Evolutionary conservation across 23 tunicate genomes (phyloP).

Genomic region (Oikopleura dioica): DNA sequence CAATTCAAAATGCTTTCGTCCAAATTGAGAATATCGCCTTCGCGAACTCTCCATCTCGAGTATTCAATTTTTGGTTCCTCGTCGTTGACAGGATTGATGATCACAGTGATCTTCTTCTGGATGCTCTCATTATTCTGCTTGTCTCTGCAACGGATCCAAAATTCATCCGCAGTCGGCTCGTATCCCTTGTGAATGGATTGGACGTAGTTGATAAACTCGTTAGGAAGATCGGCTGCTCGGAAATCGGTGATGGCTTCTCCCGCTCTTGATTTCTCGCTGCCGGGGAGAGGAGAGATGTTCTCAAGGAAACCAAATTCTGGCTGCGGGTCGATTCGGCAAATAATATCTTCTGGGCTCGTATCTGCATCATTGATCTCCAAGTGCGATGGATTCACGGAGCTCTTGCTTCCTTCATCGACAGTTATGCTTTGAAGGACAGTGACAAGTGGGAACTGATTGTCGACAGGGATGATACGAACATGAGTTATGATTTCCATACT

Average conservation of each 20-base stretch:
- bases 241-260: slow-evolving; percentile 76
- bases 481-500: slow-evolving; percentile 20
- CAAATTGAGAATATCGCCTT: slow-evolving; percentile 44
- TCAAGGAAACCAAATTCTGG: slow-evolving; percentile 77
- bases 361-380: slow-evolving; percentile 51
- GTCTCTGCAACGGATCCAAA: slow-evolving; percentile 63
- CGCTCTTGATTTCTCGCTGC: slow-evolving; percentile 64
- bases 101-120: background rate
- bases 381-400: slow-evolving; percentile 41
- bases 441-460: slow-evolving; percentile 67
- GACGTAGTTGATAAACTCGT: slow-evolving; percentile 55
- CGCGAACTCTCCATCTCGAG: slow-evolving; percentile 69
- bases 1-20: slow-evolving; percentile 43
- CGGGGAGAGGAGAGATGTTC: slow-evolving; percentile 58
- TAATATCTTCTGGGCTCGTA: slow-evolving; percentile 45
- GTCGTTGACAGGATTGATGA: slow-evolving; percentile 40
- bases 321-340: slow-evolving; percentile 63
- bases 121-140: background rate
- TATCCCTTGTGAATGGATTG: slow-evolving; percentile 43
- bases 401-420: slow-evolving; percentile 53
- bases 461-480: slow-evolving; percentile 48
- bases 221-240: slow-evolving; percentile 44
- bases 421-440: slow-evolving; percentile 23
- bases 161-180: slow-evolving; percentile 66
- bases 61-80: slow-evolving; percentile 41